A percentile compares a stretch with the other conserved stretches of the same genome.
phyloP scores from a whole-genome alignment of 2,888 invertebrate genomes.

The Deilephila porcellus region DNA sequence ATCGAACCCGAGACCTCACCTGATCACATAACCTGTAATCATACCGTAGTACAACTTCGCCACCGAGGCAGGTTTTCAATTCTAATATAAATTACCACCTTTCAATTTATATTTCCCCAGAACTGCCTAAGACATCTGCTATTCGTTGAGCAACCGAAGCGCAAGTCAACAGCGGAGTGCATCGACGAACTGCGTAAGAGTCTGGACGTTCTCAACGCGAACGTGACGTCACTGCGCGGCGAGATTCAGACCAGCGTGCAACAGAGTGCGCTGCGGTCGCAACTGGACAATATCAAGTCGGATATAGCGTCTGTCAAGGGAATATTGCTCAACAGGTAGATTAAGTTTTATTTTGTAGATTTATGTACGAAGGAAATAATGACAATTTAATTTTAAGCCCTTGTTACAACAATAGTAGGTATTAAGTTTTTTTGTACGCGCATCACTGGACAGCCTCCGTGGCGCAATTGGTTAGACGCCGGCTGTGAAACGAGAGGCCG shows the following conservation, averaged over 20 bases:
- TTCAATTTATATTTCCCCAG: constrained; percentile 48
- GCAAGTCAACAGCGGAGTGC: constrained; percentile 87
- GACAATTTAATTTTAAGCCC: no score
- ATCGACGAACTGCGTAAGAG: constrained; percentile 88
- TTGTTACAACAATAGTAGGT: no score
- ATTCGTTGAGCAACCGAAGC: constrained; percentile 87
- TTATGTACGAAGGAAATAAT: no score
- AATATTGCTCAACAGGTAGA: constrained; percentile 87
- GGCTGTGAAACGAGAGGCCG: no score
- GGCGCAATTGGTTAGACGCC: no score
- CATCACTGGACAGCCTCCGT: no score
- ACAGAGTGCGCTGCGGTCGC: constrained; percentile 82
- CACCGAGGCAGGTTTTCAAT: no score
- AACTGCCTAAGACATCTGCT: constrained; percentile 76
- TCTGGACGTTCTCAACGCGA: constrained; percentile 87
- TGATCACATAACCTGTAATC: no score
- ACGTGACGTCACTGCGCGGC: constrained; percentile 86
- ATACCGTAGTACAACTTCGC: no score
- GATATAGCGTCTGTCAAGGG: constrained; percentile 90
- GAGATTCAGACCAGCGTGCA: constrained; percentile 85
- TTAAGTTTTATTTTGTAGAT: no score
- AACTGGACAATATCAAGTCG: constrained; percentile 87
- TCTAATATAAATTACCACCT: background rate
- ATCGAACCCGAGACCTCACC: no score
- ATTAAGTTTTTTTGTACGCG: no score